phyloP scores from a whole-genome alignment of 1,140 invertebrate genomes.

The Lethrus apterus region DNA sequence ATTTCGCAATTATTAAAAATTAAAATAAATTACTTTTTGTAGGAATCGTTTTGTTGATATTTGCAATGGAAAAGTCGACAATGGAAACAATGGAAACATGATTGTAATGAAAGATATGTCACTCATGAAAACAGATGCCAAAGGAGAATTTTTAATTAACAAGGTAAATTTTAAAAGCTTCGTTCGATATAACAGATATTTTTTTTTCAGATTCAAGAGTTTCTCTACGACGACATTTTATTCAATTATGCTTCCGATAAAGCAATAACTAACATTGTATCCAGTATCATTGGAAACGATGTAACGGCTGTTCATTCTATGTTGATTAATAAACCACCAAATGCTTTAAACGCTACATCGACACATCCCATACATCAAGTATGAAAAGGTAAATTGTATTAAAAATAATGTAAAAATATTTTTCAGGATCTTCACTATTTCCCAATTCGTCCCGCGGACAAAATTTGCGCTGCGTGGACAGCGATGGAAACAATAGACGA shows the following conservation, averaged over 20 bases:
- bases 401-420: slow-evolving; percentile 20
- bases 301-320: slow-evolving; percentile 75
- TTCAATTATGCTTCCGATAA: slow-evolving; percentile 57
- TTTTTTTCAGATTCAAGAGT: slow-evolving; percentile 57
- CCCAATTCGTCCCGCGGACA: slow-evolving; percentile 67
- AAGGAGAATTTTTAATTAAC: slow-evolving; percentile 62
- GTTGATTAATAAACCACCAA: slow-evolving; percentile 85
- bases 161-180: slow-evolving; percentile 45
- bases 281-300: slow-evolving; percentile 68
- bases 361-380: slow-evolving; percentile 71
- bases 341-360: slow-evolving; percentile 55
- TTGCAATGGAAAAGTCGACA: slow-evolving; percentile 47
- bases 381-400: slow-evolving; percentile 13
- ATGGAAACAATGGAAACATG: slow-evolving; percentile 48
- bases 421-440: slow-evolving; percentile 75
- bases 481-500: slow-evolving; percentile 68
- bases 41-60: slow-evolving; percentile 61
- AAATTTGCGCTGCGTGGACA: slow-evolving; percentile 78
- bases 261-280: slow-evolving; percentile 60
- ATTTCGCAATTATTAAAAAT: background rate
- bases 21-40: slow-evolving; percentile 16
- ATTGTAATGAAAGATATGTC: slow-evolving; percentile 70
- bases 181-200: no score
- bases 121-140: slow-evolving; percentile 51
- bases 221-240: slow-evolving; percentile 61